Base-by-base conservation (phyloP, 2,888 invertebrate genomes). In the Metellina segmentata region DNA sequence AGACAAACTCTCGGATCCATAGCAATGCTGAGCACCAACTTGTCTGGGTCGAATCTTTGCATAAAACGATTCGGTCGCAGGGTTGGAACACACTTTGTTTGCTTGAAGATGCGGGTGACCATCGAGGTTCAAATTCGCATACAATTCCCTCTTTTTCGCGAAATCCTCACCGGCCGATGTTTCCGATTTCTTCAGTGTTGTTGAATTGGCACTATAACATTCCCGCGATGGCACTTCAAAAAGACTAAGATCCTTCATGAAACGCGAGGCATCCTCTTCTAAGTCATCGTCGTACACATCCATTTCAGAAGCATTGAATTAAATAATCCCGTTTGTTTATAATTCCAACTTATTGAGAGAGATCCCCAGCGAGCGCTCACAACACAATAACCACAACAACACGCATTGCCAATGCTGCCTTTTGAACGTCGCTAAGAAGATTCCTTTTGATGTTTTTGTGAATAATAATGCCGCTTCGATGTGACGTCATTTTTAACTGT, bases 161-260 rank as follows among this genome's bases (percentile, higher is more conserved):
- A 93, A 93, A 48, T 93, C 93, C 61, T 93, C 93, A 75, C 90
- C 81, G 52, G 93, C 93, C 8, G 93, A 93, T 13, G 93, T 93
- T 82, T 93, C 93, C 69, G 93, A 91, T 83, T 93, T 85, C 49
- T 92, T 93, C 69, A 93, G 90, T 52, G 93, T 92, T 71, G 88
- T 87, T 8, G 89, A 90, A 87, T 86, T 86, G 72, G 89, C 81
- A 81, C 72, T 81, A 72, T 93, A 93, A 83, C 88, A 79, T 48
- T 93, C 92, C 34, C 85, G 78, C 11, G 92, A 90, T 78, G 89
- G 92, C 75, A 93, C 93, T 89, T 93, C 93, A 81, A 93, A 93
- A 16, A 93, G 89, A 82, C 92, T 93, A 72, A 93, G 85, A 90
- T 93, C 93, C 75, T 93, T 93, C 90, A 93, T 90, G 71, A 93